Conservation (phyloP, 2,888 invertebrate genomes). For the Stenoptilia bipunctidactyla region DNA sequence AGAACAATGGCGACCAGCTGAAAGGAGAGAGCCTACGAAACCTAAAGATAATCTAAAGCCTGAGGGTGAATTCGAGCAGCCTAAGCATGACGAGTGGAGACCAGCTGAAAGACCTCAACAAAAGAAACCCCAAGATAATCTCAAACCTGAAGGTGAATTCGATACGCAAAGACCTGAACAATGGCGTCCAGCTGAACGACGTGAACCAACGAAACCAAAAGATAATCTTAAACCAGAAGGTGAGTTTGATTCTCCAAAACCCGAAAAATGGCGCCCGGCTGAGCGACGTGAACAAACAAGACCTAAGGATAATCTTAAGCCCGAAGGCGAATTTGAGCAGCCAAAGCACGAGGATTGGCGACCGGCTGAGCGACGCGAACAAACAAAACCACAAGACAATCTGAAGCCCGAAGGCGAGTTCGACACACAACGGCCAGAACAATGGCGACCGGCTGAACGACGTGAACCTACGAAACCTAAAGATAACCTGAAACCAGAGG, state of each 20-base stretch:
- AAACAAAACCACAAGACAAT: slow-evolving; percentile 70
- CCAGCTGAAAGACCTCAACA: slow-evolving; percentile 47
- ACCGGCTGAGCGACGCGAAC: slow-evolving; percentile 60
- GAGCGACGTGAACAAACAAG: slow-evolving; percentile 54
- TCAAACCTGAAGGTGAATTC: slow-evolving; percentile 63
- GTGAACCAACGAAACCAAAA: slow-evolving; percentile 31
- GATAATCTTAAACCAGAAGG: slow-evolving; percentile 68
- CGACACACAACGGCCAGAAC: slow-evolving; percentile 37
- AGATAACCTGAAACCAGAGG: slow-evolving; percentile 64
- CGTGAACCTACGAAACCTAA: slow-evolving; percentile 51
- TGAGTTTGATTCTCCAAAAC: slow-evolving; percentile 43
- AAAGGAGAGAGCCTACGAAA: slow-evolving; percentile 36
- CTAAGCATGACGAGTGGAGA: slow-evolving; percentile 30
- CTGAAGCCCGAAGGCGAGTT: slow-evolving; percentile 72
- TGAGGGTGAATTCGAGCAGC: slow-evolving; percentile 53
- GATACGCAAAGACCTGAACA: slow-evolving; percentile 33
- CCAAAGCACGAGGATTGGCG: slow-evolving; percentile 45
- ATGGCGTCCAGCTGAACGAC: slow-evolving; percentile 47
- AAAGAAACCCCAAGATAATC: slow-evolving; percentile 59
- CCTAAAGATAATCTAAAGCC: slow-evolving; percentile 56
- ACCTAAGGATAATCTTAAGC: slow-evolving; percentile 59
- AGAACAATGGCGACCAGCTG: slow-evolving; percentile 40
- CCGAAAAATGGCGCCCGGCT: slow-evolving; percentile 46
- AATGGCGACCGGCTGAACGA: slow-evolving; percentile 65
- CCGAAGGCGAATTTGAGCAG: slow-evolving; percentile 59